A percentile compares a stretch with the other conserved stretches of the same genome.
These are phyloP conservation scores for Lepilemur ruficaudatus DNA, from an alignment of 2,797 vertebrate genomes.

Conservation along the genomic window DNA sequence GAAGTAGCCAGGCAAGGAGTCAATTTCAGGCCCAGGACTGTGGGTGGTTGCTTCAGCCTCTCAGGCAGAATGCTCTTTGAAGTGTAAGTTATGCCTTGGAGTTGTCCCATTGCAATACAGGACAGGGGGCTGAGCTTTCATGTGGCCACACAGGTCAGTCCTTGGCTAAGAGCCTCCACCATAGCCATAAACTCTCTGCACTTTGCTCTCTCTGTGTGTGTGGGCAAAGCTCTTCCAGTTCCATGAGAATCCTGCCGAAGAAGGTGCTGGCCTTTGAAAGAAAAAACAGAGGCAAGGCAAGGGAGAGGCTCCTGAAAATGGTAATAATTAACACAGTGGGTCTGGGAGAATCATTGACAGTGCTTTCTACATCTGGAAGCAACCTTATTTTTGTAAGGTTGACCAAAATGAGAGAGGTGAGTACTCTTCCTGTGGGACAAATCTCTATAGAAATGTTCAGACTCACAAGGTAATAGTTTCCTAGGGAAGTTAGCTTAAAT, in stretches of 20 bases:
- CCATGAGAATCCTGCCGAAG: background rate
- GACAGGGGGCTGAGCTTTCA: background rate
- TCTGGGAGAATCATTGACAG: background rate
- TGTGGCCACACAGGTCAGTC: background rate
- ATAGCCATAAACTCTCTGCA: background rate
- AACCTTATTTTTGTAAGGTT: background rate
- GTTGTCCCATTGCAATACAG: background rate
- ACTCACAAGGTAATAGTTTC: background rate
- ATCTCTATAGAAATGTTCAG: background rate
- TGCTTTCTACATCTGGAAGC: background rate
- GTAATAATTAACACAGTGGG: background rate
- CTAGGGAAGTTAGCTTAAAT: slow-evolving; percentile 26
- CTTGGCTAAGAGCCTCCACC: background rate
- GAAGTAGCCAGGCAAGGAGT: background rate
- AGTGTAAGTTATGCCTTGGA: background rate
- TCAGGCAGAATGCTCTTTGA: background rate
- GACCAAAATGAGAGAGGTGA: background rate
- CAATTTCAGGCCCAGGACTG: background rate
- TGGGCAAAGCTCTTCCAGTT: background rate
- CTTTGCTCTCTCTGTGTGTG: background rate
- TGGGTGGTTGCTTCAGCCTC: background rate
- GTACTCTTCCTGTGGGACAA: background rate
- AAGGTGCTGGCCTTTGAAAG: background rate
- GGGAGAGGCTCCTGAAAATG: background rate
- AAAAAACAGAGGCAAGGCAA: background rate